A percentile compares a stretch with the other conserved stretches of the same genome.
phyloP scores from a whole-genome alignment of 2,888 invertebrate species.

The Callosobruchus maculatus region DNA sequence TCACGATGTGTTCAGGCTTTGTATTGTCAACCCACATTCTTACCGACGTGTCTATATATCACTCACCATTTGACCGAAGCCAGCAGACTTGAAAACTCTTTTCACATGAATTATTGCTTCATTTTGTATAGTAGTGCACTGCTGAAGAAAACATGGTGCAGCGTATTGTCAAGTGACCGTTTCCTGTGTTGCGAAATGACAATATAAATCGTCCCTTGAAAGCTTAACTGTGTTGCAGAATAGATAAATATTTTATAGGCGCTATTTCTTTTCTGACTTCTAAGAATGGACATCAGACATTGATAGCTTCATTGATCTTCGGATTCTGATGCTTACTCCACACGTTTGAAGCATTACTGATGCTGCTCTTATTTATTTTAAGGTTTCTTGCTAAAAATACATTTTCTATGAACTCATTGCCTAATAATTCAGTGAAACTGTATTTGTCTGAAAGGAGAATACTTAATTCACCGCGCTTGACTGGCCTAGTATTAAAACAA shows the following conservation, averaged over 20 bases:
- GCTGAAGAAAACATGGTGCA: background rate
- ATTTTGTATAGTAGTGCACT: slow-evolving; percentile 4
- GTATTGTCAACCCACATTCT: slow-evolving; percentile 37
- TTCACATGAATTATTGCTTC: slow-evolving; percentile 16
- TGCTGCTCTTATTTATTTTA: too few relatives aligned
- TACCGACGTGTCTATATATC: slow-evolving; percentile 36
- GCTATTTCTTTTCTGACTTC: background rate
- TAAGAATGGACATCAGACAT: background rate
- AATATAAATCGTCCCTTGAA: background rate
- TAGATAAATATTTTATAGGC: background rate
- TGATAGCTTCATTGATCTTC: background rate
- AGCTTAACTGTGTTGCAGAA: background rate
- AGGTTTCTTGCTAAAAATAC: too few relatives aligned
- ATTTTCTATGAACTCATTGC: too few relatives aligned
- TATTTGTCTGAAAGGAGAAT: too few relatives aligned
- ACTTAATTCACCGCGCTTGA: too few relatives aligned
- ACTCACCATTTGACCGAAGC: slow-evolving; percentile 11
- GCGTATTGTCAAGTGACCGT: slow-evolving; percentile 14
- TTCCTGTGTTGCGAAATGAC: slow-evolving; percentile 13
- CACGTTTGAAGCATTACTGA: too few relatives aligned
- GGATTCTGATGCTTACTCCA: too few relatives aligned
- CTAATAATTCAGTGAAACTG: too few relatives aligned
- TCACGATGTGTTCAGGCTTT: slow-evolving; percentile 34
- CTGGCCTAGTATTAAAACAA: too few relatives aligned
- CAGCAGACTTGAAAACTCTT: slow-evolving; percentile 6